Conservation (phyloP, 2,113 vertebrate species). For the Ariopsis seemanni region DNA sequence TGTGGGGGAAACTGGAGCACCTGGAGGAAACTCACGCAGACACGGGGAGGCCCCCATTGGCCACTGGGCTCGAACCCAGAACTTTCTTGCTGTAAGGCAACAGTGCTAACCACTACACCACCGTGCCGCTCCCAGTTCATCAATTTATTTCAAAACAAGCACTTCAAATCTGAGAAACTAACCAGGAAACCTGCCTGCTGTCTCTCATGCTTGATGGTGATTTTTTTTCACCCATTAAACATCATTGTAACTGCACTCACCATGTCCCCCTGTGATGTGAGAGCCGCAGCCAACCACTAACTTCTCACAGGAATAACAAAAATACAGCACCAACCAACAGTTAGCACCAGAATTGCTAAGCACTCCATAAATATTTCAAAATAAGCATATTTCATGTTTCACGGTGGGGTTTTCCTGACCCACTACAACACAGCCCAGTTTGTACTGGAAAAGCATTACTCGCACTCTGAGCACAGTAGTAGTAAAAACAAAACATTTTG, state of each 20-base stretch:
- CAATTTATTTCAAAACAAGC: not conserved
- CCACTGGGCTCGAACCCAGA: no score
- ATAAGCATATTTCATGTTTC: slow-evolving; percentile 6
- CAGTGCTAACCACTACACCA: no score
- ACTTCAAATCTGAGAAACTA: not conserved
- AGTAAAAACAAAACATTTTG: slow-evolving; percentile 6
- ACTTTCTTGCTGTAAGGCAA: no score
- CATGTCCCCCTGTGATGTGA: not conserved
- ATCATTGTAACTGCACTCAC: not conserved
- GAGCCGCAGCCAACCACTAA: not conserved
- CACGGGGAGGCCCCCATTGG: no score
- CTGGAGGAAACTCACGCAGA: no score
- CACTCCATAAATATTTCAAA: not conserved
- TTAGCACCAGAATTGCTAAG: not conserved
- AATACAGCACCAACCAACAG: not conserved
- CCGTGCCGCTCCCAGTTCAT: not conserved
- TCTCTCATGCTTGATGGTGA: not conserved
- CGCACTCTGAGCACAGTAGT: not conserved
- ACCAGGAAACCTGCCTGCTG: not conserved
- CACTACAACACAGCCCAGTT: not conserved
- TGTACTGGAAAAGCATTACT: slow-evolving; percentile 3
- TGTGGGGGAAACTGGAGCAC: no score
- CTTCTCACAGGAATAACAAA: not conserved
- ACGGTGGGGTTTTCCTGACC: not conserved
- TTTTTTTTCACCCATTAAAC: not conserved